Percentiles rank a stretch among this genome's conserved stretches.
phyloP scores from a whole-genome alignment of 2,888 invertebrate species.

The Bombylius major region DNA sequence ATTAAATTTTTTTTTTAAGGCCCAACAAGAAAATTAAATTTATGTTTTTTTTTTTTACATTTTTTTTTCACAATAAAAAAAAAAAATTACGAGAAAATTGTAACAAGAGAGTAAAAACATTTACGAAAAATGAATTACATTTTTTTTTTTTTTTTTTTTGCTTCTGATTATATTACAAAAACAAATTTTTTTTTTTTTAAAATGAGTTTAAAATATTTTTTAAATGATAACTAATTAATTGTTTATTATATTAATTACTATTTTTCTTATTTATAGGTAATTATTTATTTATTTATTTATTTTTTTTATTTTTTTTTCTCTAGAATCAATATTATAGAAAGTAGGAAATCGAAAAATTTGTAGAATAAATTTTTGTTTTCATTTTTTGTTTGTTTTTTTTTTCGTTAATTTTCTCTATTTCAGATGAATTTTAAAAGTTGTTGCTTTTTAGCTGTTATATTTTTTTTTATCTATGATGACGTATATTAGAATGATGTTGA shows the following conservation, averaged over 20 bases:
- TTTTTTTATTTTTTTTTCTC: neutral
- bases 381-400: neutral
- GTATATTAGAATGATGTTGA: conserved; percentile 7
- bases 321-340: neutral
- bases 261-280: too few species aligned
- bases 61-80: conserved; percentile 1
- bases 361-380: neutral
- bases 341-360: neutral
- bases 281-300: neutral
- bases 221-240: too few species aligned
- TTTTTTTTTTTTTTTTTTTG: conserved; percentile 3
- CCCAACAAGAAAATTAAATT: conserved; percentile 18
- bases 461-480: conserved; percentile 5
- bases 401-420: neutral
- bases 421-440: neutral
- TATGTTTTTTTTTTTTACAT: conserved; percentile 14
- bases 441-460: neutral
- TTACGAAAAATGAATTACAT: too few species aligned
- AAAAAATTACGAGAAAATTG: too few species aligned
- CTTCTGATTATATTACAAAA: neutral
- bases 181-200: too few species aligned
- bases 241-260: too few species aligned
- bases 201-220: too few species aligned
- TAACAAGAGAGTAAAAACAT: too few species aligned
- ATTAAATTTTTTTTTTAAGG: conserved; percentile 13